Evolutionary conservation across 2,113 vertebrate species (phyloP).

Genomic region (Hymenochirus boettgeri): DNA sequence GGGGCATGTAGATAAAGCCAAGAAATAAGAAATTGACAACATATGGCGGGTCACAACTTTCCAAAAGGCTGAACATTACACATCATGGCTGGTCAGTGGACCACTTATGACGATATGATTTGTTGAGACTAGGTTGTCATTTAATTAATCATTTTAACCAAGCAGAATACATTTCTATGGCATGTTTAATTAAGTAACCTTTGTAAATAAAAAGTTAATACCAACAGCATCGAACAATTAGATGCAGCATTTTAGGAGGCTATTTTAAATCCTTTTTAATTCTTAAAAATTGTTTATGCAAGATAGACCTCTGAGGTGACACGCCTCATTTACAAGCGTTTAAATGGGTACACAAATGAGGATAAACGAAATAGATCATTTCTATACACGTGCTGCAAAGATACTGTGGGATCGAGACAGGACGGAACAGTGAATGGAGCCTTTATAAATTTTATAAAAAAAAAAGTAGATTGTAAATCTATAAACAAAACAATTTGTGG

Average conservation of each 20-base stretch:
- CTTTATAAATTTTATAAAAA: too few relatives aligned
- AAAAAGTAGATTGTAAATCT: too few relatives aligned
- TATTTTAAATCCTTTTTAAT: constrained; percentile 37
- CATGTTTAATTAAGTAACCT: constrained; percentile 33
- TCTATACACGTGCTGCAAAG: constrained; percentile 5
- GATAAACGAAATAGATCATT: constrained; percentile 21
- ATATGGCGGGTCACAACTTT: constrained; percentile 39
- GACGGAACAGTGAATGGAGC: constrained; percentile 10
- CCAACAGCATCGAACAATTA: constrained; percentile 29
- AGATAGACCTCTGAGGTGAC: constrained; percentile 22
- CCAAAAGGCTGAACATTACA: constrained; percentile 31
- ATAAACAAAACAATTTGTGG: too few relatives aligned
- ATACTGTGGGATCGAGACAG: constrained; percentile 18
- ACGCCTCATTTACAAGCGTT: constrained; percentile 26
- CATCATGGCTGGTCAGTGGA: constrained; percentile 24
- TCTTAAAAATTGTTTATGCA: constrained; percentile 32
- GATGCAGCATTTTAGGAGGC: constrained; percentile 17
- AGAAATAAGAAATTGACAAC: constrained; percentile 38
- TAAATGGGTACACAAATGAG: constrained; percentile 6
- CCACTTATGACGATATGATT: constrained; percentile 30
- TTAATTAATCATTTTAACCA: constrained; percentile 35
- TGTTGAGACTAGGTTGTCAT: constrained; percentile 35
- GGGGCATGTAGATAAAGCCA: constrained; percentile 35
- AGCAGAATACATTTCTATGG: constrained; percentile 30
- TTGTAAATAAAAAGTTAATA: constrained; percentile 42